Conservation (phyloP, 1,140 invertebrate genomes). For the Philopotamus ludificatus region DNA sequence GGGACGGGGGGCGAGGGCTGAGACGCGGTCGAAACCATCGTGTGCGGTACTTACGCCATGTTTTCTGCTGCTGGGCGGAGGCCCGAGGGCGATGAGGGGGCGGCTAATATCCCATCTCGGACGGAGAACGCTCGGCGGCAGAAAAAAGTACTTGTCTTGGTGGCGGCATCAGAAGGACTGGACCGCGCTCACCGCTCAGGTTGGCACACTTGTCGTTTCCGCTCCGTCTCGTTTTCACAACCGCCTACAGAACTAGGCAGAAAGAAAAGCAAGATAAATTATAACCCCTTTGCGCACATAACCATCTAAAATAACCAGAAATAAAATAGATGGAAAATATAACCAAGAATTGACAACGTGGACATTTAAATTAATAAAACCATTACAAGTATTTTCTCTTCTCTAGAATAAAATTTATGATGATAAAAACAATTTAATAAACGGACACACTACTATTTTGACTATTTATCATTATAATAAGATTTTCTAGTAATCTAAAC, state of each 20-base stretch:
- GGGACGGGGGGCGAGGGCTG: constrained; percentile 4
- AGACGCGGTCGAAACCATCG: neutral
- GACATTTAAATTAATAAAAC: too few relatives aligned
- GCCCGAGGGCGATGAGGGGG: constrained; percentile 34
- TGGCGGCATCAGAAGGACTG: constrained; percentile 33
- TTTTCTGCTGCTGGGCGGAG: constrained; percentile 28
- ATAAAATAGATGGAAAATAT: too few relatives aligned
- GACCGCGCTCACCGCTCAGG: neutral
- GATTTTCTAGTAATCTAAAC: too few relatives aligned
- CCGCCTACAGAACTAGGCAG: neutral
- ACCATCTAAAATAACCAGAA: constrained; percentile 7
- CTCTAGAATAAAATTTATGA: too few relatives aligned
- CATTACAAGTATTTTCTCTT: too few relatives aligned
- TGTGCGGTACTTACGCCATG: constrained; percentile 37
- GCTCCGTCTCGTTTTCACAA: neutral
- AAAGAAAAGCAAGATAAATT: neutral
- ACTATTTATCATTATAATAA: too few relatives aligned
- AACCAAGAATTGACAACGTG: too few relatives aligned
- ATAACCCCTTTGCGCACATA: constrained; percentile 3
- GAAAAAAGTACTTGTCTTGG: constrained; percentile 27
- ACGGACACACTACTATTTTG: too few relatives aligned
- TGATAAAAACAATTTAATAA: too few relatives aligned
- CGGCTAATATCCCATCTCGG: constrained; percentile 39
- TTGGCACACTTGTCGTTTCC: neutral
- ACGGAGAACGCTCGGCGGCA: constrained; percentile 15